phyloP scores from a whole-genome alignment of 2,888 invertebrate genomes.

The Toxonevra muliebris region DNA sequence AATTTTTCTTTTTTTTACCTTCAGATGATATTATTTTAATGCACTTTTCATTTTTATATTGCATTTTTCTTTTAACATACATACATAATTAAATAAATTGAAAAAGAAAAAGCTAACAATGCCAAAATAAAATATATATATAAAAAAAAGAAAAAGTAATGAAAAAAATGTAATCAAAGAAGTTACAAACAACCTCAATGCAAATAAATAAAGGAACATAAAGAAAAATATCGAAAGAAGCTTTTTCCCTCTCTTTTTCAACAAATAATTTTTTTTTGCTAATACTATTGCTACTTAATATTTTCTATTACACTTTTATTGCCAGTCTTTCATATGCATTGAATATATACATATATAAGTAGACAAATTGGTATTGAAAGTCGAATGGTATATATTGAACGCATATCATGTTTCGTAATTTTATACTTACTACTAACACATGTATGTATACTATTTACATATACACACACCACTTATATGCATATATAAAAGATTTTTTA shows the following conservation, averaged over 20 bases:
- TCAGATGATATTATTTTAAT: background rate
- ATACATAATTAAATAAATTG: conserved; percentile 6
- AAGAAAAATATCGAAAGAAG: conserved; percentile 36
- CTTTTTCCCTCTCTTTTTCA: conserved; percentile 53
- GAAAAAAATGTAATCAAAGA: background rate
- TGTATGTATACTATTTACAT: conserved; percentile 21
- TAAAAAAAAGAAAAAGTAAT: conserved; percentile 8
- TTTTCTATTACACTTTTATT: conserved; percentile 19
- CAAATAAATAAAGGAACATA: conserved; percentile 10
- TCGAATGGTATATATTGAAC: no score
- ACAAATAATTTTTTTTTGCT: conserved; percentile 12
- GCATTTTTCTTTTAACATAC: background rate
- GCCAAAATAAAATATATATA: background rate
- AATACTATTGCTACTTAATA: conserved; percentile 20
- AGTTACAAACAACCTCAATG: conserved; percentile 18
- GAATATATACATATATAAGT: conserved; percentile 21
- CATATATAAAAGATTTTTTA: conserved; percentile 20
- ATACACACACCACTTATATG: background rate
- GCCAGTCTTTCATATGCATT: conserved; percentile 23
- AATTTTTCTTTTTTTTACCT: background rate
- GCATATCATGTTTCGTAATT: no score
- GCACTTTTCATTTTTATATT: background rate
- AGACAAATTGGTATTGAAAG: no score
- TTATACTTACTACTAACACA: background rate
- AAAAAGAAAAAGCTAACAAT: conserved; percentile 15